Percentiles rank a stretch among this genome's conserved stretches.
phyloP scores from a whole-genome alignment of 2,888 invertebrate species.

The Leptinotarsa haldemani region DNA sequence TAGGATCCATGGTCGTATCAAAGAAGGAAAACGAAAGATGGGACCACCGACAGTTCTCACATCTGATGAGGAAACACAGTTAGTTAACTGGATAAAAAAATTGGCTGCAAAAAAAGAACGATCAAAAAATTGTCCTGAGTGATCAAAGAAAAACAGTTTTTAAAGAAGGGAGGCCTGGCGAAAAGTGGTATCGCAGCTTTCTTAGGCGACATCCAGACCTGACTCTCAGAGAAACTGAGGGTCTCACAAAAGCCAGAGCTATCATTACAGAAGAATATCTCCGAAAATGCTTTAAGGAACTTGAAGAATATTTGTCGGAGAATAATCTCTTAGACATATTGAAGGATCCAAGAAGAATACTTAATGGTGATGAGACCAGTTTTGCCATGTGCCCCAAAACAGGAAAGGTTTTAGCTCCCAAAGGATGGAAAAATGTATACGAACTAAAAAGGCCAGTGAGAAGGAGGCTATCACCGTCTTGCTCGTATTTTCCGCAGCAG shows the following conservation, averaged over 20 bases:
- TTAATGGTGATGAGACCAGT: slow-evolving; percentile 50
- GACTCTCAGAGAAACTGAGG: slow-evolving; percentile 40
- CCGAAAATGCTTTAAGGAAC: slow-evolving; percentile 49
- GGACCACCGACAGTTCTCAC: no score
- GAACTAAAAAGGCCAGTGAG: slow-evolving; percentile 44
- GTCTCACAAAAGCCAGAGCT: slow-evolving; percentile 49
- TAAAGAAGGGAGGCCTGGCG: background rate
- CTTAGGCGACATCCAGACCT: slow-evolving; percentile 2
- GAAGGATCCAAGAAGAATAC: slow-evolving; percentile 36
- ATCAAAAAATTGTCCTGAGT: background rate
- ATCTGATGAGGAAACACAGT: slow-evolving; percentile 31
- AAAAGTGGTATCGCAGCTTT: slow-evolving; percentile 5
- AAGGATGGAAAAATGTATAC: slow-evolving; percentile 52
- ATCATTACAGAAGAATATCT: slow-evolving; percentile 49
- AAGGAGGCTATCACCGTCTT: slow-evolving; percentile 52
- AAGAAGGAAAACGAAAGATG: slow-evolving; percentile 40
- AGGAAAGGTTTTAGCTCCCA: slow-evolving; percentile 45
- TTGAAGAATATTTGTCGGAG: slow-evolving; percentile 44
- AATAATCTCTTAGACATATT: slow-evolving; percentile 30
- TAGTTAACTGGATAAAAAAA: no score
- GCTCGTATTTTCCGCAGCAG: slow-evolving; percentile 51
- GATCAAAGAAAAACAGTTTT: background rate
- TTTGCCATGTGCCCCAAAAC: slow-evolving; percentile 46
- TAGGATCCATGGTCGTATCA: slow-evolving; percentile 27
- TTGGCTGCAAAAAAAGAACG: no score